Evolutionary conservation across 2,113 vertebrate genomes (phyloP).

Genomic region (Gymnorhina tibicen): DNA sequence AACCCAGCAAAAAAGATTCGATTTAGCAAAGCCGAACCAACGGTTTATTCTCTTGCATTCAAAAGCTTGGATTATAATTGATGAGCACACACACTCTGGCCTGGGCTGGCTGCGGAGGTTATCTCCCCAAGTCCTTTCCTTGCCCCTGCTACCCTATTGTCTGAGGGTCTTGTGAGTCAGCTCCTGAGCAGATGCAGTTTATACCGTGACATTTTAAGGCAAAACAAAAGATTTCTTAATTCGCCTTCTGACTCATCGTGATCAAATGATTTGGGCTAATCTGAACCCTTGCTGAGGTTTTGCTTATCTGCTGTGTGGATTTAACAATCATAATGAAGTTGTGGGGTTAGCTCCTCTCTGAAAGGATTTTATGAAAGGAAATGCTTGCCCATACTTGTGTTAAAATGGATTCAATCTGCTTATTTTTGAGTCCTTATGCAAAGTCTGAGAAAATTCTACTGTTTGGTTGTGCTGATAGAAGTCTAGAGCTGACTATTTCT

Average conservation of each 20-base stretch:
- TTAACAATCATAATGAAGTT: constrained; percentile 55
- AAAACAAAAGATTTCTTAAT: constrained; percentile 62
- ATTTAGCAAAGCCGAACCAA: background rate
- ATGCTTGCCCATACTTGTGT: background rate
- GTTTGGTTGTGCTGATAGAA: background rate
- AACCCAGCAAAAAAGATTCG: constrained; percentile 6
- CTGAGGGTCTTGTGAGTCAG: constrained; percentile 59
- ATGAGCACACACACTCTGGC: background rate
- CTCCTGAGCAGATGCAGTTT: constrained; percentile 61
- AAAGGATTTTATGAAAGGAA: constrained; percentile 36
- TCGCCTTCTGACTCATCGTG: constrained; percentile 52
- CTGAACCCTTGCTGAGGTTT: constrained; percentile 60
- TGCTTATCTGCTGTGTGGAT: constrained; percentile 36
- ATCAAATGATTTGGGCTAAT: constrained; percentile 58
- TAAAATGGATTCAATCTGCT: constrained; percentile 34
- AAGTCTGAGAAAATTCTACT: constrained; percentile 25
- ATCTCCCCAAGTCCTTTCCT: constrained; percentile 53
- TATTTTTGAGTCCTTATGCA: constrained; percentile 20
- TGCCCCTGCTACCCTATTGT: constrained; percentile 35
- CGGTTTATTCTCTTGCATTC: background rate
- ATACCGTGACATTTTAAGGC: constrained; percentile 55
- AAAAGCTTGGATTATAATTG: constrained; percentile 56
- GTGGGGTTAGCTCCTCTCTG: constrained; percentile 8
- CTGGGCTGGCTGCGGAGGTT: constrained; percentile 4
- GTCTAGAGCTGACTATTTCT: background rate